A percentile compares a stretch with the other conserved stretches of the same genome.
Evolutionary conservation across 2,113 vertebrate species (phyloP).

Genomic region (Haemorhous mexicanus): DNA sequence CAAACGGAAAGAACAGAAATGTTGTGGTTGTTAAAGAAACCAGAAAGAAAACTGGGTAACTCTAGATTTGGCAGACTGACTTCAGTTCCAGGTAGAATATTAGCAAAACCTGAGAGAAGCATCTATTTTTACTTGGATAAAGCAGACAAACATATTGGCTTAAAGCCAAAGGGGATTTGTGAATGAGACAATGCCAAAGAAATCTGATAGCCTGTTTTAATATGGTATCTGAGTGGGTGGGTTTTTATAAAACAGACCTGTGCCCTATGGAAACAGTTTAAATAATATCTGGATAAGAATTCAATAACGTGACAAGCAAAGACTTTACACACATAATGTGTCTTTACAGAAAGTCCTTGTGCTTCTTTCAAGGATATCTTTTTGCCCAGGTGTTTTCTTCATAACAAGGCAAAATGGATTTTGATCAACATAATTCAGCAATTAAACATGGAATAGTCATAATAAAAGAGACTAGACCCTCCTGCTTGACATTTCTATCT

Average conservation of each 20-base stretch:
- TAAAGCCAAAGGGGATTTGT: conserved; percentile 29
- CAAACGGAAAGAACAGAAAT: background rate
- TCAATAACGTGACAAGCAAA: background rate
- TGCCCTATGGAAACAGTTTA: conserved; percentile 21
- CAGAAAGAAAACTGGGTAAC: conserved; percentile 18
- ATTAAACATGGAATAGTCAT: background rate
- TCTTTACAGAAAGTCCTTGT: background rate
- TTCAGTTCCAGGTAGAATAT: conserved; percentile 67
- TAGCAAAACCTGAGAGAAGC: conserved; percentile 45
- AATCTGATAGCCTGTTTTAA: conserved; percentile 12
- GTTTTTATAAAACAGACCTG: conserved; percentile 10
- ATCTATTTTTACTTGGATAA: conserved; percentile 56
- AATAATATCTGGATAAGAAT: background rate
- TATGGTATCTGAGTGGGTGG: conserved; percentile 31
- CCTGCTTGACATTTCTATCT: background rate
- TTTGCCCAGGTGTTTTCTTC: background rate
- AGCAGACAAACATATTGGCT: conserved; percentile 1
- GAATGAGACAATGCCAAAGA: conserved; percentile 28
- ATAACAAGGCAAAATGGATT: background rate
- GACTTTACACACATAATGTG: background rate
- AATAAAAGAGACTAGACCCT: background rate
- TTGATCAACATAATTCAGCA: background rate
- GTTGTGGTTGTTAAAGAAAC: background rate
- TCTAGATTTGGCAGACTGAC: conserved; percentile 29
- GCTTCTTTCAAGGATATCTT: background rate